These are phyloP conservation scores for Dilophus febrilis DNA, from an alignment of 2,888 invertebrate genomes.

Conservation along the genomic window DNA sequence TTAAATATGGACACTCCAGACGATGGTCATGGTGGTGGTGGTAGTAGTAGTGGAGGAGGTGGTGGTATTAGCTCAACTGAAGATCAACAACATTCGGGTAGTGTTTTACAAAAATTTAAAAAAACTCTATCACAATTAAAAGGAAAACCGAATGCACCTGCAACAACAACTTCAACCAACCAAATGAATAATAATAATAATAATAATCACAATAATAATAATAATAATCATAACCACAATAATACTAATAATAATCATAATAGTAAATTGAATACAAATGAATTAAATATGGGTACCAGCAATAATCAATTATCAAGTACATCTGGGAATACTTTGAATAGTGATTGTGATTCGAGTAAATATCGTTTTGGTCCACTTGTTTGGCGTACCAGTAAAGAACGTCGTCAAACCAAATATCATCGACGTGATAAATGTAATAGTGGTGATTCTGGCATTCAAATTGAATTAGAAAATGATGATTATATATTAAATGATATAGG, in stretches of 20 bases:
- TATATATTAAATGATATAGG: slow-evolving; percentile 3
- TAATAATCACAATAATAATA: slow-evolving; percentile 4
- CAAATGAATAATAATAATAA: background rate
- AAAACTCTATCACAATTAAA: slow-evolving; percentile 43
- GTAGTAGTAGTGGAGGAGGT: too few relatives aligned
- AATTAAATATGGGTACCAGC: background rate
- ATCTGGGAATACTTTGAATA: background rate
- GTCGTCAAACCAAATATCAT: slow-evolving; percentile 49
- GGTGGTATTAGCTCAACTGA: background rate
- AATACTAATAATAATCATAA: background rate
- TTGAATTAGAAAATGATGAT: slow-evolving; percentile 36
- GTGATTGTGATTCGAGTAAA: slow-evolving; percentile 14
- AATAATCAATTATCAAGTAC: background rate
- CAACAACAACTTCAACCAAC: slow-evolving; percentile 9
- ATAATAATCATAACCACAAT: slow-evolving; percentile 8
- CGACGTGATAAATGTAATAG: slow-evolving; percentile 55
- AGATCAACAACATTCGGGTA: slow-evolving; percentile 24
- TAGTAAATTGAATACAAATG: too few relatives aligned
- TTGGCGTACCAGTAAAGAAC: slow-evolving; percentile 53
- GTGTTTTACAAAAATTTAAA: slow-evolving; percentile 51
- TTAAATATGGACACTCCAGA: background rate
- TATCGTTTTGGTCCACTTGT: slow-evolving; percentile 49
- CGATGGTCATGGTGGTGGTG: too few relatives aligned
- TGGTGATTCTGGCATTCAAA: slow-evolving; percentile 57
- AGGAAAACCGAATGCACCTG: slow-evolving; percentile 11